Conservation (phyloP, 1,140 invertebrate species). For the Zeugodacus cucurbitae region DNA sequence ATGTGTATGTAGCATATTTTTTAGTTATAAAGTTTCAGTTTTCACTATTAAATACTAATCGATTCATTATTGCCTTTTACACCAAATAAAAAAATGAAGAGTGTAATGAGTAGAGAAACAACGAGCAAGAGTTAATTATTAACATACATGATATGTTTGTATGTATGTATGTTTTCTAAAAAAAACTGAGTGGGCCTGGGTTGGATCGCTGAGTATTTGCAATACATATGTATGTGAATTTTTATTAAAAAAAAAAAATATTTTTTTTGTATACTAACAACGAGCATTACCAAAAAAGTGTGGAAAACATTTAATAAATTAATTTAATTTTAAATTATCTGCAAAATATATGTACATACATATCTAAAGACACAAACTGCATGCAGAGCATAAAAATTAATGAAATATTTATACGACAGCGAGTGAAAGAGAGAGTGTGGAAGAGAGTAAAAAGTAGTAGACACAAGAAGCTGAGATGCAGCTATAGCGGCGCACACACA, state of each 20-base stretch:
- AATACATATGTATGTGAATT: neutral
- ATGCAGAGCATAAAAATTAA: neutral
- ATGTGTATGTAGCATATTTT: neutral
- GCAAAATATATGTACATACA: neutral
- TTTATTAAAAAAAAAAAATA: neutral
- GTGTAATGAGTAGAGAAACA: neutral
- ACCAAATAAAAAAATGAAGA: neutral
- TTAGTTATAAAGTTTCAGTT: neutral
- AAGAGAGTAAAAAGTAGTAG: neutral
- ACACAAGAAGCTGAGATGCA: neutral
- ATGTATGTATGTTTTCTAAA: neutral
- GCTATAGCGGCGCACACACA: neutral
- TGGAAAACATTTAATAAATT: neutral
- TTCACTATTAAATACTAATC: conserved; percentile 56
- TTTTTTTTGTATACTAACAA: neutral
- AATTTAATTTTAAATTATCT: too few relatives aligned
- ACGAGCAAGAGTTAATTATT: neutral
- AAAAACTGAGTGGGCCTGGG: neutral
- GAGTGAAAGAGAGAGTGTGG: neutral
- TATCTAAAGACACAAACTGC: neutral
- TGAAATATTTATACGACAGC: neutral
- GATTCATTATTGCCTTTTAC: conserved; percentile 52
- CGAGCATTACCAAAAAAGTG: neutral
- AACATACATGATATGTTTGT: neutral
- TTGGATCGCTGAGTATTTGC: neutral